Evolutionary conservation across 2,888 invertebrate species (phyloP), one percentile per base, ranked within the genome.

Genomic region (Parnassius mnemosyne): DNA sequence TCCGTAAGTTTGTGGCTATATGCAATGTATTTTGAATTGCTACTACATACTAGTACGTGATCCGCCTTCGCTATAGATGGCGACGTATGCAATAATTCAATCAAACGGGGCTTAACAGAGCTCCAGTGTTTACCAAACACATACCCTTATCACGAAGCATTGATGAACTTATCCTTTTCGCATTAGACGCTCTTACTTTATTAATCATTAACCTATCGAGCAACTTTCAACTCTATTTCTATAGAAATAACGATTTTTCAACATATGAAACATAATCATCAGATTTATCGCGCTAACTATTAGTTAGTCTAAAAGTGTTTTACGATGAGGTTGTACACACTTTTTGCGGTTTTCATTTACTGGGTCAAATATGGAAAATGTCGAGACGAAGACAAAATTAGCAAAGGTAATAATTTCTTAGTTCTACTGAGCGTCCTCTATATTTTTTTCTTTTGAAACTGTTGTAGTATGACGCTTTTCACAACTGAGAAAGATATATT

Each of bases 1-100:
- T 13, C 49, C 13, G 13, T 20, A 46, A 44, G 34, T 25, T 25
- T 46, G 11, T 25, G 2, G 7, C 10, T 3, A 13, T 13, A n/a
- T n/a, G 20, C 44, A 12, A 44, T 5, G 7, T 16, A 7, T 34
- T 46, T n/a, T 12, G 20, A 46, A 54, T 54, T 20, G 54, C 66
- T 71, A 75, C 70, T 76, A 64, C 66, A 63, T 60, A 66, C 62
- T 65, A 60, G 53, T 63, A 87, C 87, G 86, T 85, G 85, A 81
- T 67, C 68, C 72, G 68, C 74, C 73, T 75, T 73, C 57, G 61
- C 78, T 73, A 77, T 71, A 83, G 81, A 83, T 84, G 82, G 80
- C 78, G 78, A 77, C 74, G 76, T 78, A 78, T 81, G 84, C 84
- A 83, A 87, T 90, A 89, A 87, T 87, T 90, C 89, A 91, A 91